Percentiles rank a stretch among this genome's conserved stretches.
Conservation (phyloP, 1,140 invertebrate genomes). For the Frieseomelitta varia region DNA sequence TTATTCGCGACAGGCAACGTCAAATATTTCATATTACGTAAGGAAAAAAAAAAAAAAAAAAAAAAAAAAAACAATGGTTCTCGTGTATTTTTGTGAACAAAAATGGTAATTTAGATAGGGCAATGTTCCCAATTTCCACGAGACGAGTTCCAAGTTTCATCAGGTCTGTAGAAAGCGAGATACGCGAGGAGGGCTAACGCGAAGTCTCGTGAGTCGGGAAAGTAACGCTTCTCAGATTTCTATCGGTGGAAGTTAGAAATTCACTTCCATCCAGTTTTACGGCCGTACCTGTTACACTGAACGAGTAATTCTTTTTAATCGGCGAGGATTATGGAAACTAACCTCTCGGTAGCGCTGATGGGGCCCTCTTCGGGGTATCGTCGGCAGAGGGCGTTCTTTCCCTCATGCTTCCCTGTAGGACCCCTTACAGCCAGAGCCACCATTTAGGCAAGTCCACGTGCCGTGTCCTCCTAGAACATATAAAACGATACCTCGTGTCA, state of each 20-base stretch:
- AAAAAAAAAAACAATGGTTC: too few species aligned
- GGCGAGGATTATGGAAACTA: conserved; percentile 55
- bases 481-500: background rate
- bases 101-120: background rate
- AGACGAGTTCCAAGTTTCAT: background rate
- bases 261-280: background rate
- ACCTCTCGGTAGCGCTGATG: conserved; percentile 79
- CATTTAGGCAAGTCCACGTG: conserved; percentile 61
- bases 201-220: background rate
- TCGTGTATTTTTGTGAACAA: too few species aligned
- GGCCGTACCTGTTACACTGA: background rate
- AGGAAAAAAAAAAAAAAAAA: too few species aligned
- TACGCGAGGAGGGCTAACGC: background rate
- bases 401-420: conserved; percentile 77
- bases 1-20: too few species aligned
- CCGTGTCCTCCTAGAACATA: conserved; percentile 50
- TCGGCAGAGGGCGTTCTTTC: conserved; percentile 81
- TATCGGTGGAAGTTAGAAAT: background rate
- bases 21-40: too few species aligned
- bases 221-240: background rate
- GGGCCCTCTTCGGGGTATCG: conserved; percentile 81
- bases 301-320: background rate
- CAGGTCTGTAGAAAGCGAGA: background rate
- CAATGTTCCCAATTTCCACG: background rate
- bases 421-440: conserved; percentile 70